Evolutionary conservation across 2,797 vertebrate genomes (phyloP), one percentile per base, ranked within the genome.

Genomic region (Smutsia temminckii): DNA sequence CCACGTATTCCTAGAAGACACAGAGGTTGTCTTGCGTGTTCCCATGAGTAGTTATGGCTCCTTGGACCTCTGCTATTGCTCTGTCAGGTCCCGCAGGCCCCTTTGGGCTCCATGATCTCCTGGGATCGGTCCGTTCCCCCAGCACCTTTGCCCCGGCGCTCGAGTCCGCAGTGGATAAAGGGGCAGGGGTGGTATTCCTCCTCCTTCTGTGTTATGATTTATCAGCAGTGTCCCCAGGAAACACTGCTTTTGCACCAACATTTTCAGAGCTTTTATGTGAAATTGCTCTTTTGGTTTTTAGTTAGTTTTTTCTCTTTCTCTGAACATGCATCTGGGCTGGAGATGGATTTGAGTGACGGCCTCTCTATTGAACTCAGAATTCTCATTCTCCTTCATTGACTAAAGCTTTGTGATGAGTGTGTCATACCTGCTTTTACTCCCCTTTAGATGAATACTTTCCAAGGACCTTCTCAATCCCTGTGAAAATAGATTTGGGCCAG

Each of bases 331-430:
- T 55, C 6, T 6, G 8, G 40, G 49, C 23, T 61, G 20, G 37
- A 71, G 49, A 53, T 69, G 6, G 55, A 79, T 81, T 83, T 94
- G 72, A 87, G 23, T 71, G 34, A 37, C 27, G 95, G 9, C 4
- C n/a, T 71, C 16, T 89, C 9, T 37, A 17, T 63, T 68, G n/a
- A n/a, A 80, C 40, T 79, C 69, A 94, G 93, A 91, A 83, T 93
- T 86, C 40, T 91, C 27, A 53, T 29, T 95, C 81, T 63, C 68
- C 95, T 92, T 86, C 74, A 79, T 0, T 53, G 63, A 72, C 68
- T 88, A 74, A 90, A 72, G 7, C n/a, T 88, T 85, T 69, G 40
- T 61, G 91, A 42, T 66, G 79, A 88, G 61, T 71, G 25, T 66
- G 18, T 40, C 49, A 46, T 32, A 37, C 25, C 51, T 91, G 49